phyloP scores from a whole-genome alignment of 2,113 vertebrate genomes.

The Lophochroa leadbeateri region DNA sequence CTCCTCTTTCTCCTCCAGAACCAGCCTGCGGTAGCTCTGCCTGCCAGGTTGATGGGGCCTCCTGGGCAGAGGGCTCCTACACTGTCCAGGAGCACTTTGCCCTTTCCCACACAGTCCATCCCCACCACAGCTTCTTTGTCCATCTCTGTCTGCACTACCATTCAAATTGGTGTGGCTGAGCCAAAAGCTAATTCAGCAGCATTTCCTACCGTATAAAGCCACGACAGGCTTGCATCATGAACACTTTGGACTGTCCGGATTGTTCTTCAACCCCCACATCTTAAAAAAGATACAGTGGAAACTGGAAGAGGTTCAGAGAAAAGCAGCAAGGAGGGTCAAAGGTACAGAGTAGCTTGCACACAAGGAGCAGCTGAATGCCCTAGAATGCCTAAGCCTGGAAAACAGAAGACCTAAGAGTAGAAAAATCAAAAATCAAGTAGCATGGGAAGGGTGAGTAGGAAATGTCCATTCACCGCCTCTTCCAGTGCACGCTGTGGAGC shows the following conservation, averaged over 20 bases:
- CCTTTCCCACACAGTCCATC: background rate
- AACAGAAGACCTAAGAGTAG: background rate
- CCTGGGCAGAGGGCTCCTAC: background rate
- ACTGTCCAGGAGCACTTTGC: background rate
- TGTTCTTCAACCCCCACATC: slow-evolving; percentile 10
- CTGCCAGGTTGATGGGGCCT: background rate
- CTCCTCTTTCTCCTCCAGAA: background rate
- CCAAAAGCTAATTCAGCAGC: slow-evolving; percentile 23
- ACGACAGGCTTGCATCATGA: background rate
- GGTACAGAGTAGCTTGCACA: background rate
- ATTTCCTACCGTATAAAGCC: background rate
- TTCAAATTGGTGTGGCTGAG: background rate
- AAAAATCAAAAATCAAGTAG: background rate
- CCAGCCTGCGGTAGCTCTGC: background rate
- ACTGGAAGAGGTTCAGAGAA: slow-evolving; percentile 1
- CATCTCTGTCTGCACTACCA: background rate
- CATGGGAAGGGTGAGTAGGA: background rate
- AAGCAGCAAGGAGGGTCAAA: background rate
- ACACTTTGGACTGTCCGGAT: background rate
- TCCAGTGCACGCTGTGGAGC: background rate
- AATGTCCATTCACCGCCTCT: background rate
- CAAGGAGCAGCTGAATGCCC: background rate
- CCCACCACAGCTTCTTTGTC: background rate
- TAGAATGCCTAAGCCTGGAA: background rate
- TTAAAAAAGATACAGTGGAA: background rate